A percentile compares a stretch with the other conserved stretches of the same genome.
Conservation (phyloP, 2,797 vertebrate genomes). For the Siniperca scherzeri region DNA sequence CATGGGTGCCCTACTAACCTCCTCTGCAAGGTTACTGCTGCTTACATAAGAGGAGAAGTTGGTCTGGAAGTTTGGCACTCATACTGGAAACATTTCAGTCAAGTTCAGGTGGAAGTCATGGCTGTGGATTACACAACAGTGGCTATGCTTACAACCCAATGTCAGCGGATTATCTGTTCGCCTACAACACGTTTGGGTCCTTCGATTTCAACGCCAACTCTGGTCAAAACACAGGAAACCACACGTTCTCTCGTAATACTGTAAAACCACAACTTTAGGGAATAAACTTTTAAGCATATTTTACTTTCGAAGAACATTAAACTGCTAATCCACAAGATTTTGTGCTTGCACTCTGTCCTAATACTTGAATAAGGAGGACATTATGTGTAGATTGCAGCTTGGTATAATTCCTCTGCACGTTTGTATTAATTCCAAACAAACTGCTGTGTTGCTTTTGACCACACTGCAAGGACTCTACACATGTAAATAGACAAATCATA, state of each 20-base stretch:
- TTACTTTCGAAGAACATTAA: background rate
- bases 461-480: background rate
- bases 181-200: background rate
- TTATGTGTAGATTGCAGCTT: background rate
- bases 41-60: constrained; percentile 52
- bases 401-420: background rate
- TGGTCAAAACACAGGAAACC: background rate
- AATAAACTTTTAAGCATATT: background rate
- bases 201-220: background rate
- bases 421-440: background rate
- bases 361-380: background rate
- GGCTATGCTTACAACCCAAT: constrained; percentile 31
- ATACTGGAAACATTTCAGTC: constrained; percentile 51
- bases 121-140: constrained; percentile 50
- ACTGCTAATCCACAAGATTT: background rate
- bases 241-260: background rate
- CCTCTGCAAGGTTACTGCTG: constrained; percentile 38
- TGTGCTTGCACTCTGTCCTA: background rate
- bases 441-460: background rate
- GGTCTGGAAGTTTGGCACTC: constrained; percentile 38
- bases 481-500: background rate
- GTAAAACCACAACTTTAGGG: background rate
- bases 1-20: constrained; percentile 53
- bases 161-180: constrained; percentile 32
- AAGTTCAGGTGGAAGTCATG: constrained; percentile 48